Base-by-base conservation (phyloP, 2,888 invertebrate genomes). In the Adela reaumurella region DNA sequence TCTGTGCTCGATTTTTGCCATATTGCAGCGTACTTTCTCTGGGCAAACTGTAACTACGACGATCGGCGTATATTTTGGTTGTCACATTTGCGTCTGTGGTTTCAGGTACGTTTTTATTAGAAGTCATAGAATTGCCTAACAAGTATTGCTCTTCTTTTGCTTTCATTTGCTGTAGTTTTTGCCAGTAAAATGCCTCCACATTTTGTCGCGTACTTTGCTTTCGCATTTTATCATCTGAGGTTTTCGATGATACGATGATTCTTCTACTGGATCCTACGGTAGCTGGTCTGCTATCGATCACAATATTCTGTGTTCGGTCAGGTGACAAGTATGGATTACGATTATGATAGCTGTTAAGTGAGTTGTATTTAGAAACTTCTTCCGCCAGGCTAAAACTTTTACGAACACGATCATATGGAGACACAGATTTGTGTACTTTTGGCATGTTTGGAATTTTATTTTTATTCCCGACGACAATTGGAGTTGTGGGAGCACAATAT, bases 111-210 rank as follows among this genome's bases (percentile, higher is more conserved):
- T n/a, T n/a, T n/a, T n/a, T 8, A 24, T 24, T 24, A 6, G 8
- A 4, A 24, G 24, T 56, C 4, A 63, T 45, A 2, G 67, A 70
- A 42, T 78, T 74, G 35, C 63, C 60, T 17, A 71, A 57, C 41
- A 72, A 63, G 56, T 78, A 79, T 51, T 79, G 72, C 57, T 87
- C 86, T 65, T 86, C 85, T 61, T 82, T 81, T 45, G 83, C 73
- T 58, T 84, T 86, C 51, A 83, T 62, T 62, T 83, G 83, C 59
- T 84, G 85, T 49, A 87, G 64, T 59, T 85, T 85, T 56, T 86
- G 84, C 87, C 87, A 87, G 54, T 86, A 87, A 57, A 84, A 86
- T 0, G 84, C 86, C 61, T 87, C 87, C 0, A 84, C 81, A 59
- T 77, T 82, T 58, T 81, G 80, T 11, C 83, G 65, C 41, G 83